A percentile compares a stretch with the other conserved stretches of the same genome.
Evolutionary conservation across 2,888 invertebrate species (phyloP).

Genomic region (Microctonus aethiopoides): DNA sequence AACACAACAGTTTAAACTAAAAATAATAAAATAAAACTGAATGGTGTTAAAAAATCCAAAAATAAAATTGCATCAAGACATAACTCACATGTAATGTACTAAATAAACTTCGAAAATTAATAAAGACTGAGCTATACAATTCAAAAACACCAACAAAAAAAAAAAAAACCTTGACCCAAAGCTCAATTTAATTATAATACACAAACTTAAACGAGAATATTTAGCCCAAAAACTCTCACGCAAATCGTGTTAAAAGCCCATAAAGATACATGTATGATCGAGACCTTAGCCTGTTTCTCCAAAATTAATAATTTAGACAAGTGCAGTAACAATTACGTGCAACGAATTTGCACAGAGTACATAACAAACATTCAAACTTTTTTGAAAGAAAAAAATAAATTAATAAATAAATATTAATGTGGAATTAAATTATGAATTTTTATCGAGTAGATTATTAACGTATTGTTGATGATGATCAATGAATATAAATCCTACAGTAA

Average conservation of each 20-base stretch:
- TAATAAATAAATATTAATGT: neutral
- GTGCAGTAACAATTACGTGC: conserved; percentile 6
- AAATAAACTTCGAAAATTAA: neutral
- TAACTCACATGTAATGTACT: neutral
- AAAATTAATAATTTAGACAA: conserved; percentile 21
- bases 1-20: neutral
- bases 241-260: conserved; percentile 25
- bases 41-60: neutral
- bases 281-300: conserved; percentile 23
- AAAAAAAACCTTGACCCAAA: conserved; percentile 38
- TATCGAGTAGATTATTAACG: neutral
- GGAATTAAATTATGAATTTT: neutral
- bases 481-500: neutral
- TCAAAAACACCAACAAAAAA: neutral
- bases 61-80: neutral
- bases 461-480: neutral
- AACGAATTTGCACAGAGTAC: neutral
- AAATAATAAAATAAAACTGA: neutral
- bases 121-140: neutral
- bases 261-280: conserved; percentile 7
- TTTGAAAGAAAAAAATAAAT: neutral
- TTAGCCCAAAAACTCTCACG: conserved; percentile 29
- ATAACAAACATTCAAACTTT: neutral
- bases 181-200: conserved; percentile 33
- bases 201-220: conserved; percentile 33